Evolutionary conservation across 2,113 vertebrate species (phyloP).

Genomic region (Camelus bactrianus): DNA sequence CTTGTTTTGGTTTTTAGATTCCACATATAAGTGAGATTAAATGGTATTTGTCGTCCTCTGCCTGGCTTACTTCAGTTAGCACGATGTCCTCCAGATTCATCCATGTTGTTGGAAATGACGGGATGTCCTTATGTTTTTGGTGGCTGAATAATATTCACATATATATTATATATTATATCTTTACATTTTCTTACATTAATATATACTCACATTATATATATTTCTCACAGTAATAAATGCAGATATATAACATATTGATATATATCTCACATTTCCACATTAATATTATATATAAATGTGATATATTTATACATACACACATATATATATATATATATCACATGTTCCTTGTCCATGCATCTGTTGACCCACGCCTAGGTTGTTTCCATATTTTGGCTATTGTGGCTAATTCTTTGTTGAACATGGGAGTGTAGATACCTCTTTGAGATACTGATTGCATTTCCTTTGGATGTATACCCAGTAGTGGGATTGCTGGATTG

Average conservation of each 20-base stretch:
- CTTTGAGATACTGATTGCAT: neutral
- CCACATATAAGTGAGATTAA: neutral
- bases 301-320: neutral
- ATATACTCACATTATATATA: neutral
- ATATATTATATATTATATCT: neutral
- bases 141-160: neutral
- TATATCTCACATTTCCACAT: neutral
- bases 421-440: neutral
- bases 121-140: neutral
- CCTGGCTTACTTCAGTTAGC: neutral
- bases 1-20: neutral
- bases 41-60: neutral
- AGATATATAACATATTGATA: neutral
- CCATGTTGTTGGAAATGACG: neutral
- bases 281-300: neutral
- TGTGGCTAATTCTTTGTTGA: neutral
- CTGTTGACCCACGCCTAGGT: neutral
- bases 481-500: neutral
- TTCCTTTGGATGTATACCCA: neutral
- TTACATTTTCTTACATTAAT: neutral
- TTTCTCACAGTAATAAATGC: neutral
- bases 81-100: neutral
- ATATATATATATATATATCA: too few species aligned
- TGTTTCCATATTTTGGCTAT: neutral
- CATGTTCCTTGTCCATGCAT: neutral